Base-by-base conservation (phyloP, 2,888 invertebrate genomes). In the Mesorhabditis spiculigera region DNA sequence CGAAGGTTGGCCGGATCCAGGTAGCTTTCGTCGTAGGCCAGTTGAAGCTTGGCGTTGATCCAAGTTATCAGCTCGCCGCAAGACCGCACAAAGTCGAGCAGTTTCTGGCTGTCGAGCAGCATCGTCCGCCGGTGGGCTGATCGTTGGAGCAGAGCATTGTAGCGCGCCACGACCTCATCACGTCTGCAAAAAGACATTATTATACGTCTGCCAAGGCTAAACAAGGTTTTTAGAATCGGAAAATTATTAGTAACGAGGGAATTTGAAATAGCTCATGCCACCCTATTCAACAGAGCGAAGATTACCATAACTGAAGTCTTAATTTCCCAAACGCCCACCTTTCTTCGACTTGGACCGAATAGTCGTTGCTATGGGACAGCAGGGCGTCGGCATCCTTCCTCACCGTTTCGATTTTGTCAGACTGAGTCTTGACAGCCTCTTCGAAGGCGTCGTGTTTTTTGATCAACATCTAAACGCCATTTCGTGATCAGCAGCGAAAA, bases 381-480 rank as follows among this genome's bases (percentile, higher is more conserved):
- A 5, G 95, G 94, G 87, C 95, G 94, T 87, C 93, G 4, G 96
- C 76, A 42, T 87, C 79, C 6, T 73, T 71, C 45, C 67, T 65
- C 43, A 85, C 74, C 5, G 73, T 70, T 5, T 76, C 76, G 45
- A 85, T 86, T 91, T 90, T 72, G 90, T 91, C 87, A 44, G 92
- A 89, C 76, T 95, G 93, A 65, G 92, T 92, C 72, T 90, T 90
- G 43, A 93, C 88, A 71, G 94, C 91, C 86, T 93, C 93, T 82
- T 93, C 92, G 88, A 98, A 97, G 76, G 93, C 93, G 67, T 92
- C 91, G 86, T 97, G 96, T 85, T 95, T 95, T 75, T 93, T 90
- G 67, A 95, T 90, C 16, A 97, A 87, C 75, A 78, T 76, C 67
- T 71, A 42, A 71, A 71, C 6, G 42, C 3, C 3, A 42, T 43